Evolutionary conservation across 2,113 vertebrate genomes (phyloP).

Genomic region (Cebus imitator): DNA sequence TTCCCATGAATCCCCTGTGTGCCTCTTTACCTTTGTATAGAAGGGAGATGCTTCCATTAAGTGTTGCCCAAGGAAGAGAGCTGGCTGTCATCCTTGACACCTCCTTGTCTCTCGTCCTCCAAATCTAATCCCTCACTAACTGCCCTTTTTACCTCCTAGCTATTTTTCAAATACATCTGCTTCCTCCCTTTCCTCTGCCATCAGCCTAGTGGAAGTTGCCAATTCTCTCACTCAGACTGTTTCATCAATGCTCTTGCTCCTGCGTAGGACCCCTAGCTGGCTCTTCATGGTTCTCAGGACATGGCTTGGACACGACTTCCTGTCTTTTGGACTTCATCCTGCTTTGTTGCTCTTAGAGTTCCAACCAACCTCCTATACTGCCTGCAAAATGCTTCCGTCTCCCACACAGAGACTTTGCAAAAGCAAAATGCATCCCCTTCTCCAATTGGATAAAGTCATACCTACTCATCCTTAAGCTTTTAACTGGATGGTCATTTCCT

Average conservation of each 20-base stretch:
- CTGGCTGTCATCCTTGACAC: not conserved
- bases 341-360: not conserved
- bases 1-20: not conserved
- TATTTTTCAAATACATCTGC: not conserved
- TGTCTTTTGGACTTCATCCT: not conserved
- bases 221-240: not conserved
- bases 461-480: not conserved
- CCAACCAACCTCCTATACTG: not conserved
- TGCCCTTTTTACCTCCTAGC: not conserved
- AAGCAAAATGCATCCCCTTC: not conserved
- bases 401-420: not conserved
- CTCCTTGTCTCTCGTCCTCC: not conserved
- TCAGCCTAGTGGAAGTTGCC: not conserved
- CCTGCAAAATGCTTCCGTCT: not conserved
- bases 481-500: not conserved
- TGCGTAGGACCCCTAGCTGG: not conserved
- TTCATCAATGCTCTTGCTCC: fast-evolving
- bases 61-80: not conserved
- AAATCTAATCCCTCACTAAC: not conserved
- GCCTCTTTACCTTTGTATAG: not conserved
- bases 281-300: not conserved
- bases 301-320: not conserved
- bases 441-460: not conserved
- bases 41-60: not conserved
- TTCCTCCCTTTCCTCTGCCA: no score